Evolutionary conservation across 2,888 invertebrate species (phyloP).

Genomic region (Mythimna pallens): DNA sequence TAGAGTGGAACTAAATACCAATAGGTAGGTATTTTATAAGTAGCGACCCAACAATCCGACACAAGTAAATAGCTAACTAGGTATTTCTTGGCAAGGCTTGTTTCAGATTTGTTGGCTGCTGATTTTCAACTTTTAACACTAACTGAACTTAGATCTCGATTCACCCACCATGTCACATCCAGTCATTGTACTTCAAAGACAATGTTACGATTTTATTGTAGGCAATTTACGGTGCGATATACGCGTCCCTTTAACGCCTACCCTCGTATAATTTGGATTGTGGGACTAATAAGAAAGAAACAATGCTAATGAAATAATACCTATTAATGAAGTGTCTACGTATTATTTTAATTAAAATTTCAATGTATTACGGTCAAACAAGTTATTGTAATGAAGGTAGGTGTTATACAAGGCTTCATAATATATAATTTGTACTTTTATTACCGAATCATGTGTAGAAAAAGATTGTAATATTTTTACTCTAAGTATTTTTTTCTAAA

Average conservation of each 20-base stretch:
- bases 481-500: too few species aligned
- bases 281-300: conserved; percentile 83
- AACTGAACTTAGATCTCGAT: background rate
- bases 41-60: too few species aligned
- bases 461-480: background rate
- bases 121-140: background rate
- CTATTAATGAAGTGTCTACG: conserved; percentile 73
- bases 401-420: conserved; percentile 9
- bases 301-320: conserved; percentile 83
- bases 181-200: conserved; percentile 65
- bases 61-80: too few species aligned
- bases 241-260: conserved; percentile 84
- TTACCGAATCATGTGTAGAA: background rate
- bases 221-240: conserved; percentile 86
- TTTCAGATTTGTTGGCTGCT: too few species aligned
- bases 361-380: conserved; percentile 54
- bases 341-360: conserved; percentile 68
- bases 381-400: conserved; percentile 51
- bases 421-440: conserved; percentile 12
- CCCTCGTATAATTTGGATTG: conserved; percentile 86
- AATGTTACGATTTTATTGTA: conserved; percentile 86
- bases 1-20: too few species aligned
- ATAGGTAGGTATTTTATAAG: too few species aligned
- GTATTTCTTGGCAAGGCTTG: too few species aligned
- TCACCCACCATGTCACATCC: conserved; percentile 60